Evolutionary conservation across 2,888 invertebrate species (phyloP), one percentile per base, ranked within the genome.

Genomic region (Melieria picta): DNA sequence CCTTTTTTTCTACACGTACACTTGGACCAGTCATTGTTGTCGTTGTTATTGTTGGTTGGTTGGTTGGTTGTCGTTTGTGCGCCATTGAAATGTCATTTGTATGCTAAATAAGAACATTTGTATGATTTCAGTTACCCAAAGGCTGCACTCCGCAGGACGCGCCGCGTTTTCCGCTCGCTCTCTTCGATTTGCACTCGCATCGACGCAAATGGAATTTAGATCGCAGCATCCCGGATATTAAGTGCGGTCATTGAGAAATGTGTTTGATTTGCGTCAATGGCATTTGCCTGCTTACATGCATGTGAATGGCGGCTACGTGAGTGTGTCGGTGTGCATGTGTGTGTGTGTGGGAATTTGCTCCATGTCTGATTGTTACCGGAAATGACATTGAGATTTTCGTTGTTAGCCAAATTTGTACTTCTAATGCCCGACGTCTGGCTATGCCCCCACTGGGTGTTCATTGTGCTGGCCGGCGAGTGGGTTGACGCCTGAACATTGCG

Each of bases 51-150:
- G 42, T 43, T n/a, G 42, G 6, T 60, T n/a, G 6, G 45, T 60
- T 60, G 42, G 60, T 7, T 43, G 5, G 7, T 30, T 30, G 30
- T 30, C 30, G 30, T 30, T 2, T 57, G 10, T 50, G 42, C 7
- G 43, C 65, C 43, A 43, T 65, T 65, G 45, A 56, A 55, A 43
- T 42, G 55, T 52, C 45, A 45, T 46, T 65, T 43, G 46, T 45
- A 56, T 65, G 65, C 65, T 13, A 65, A 65, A 56, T 56, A 45
- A 65, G 65, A 30, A 56, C 65, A 56, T 56, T 65, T n/a, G 65
- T 56, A 65, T 56, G 65, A 56, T 65, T 65, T n/a, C 30, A 57
- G 55, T 61, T 61, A 13, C 9, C 61, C 43, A 61, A 42, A 4
- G 61, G n/a, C 5, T 45, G 6, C 5, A n/a, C 43, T 9, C n/a